These are phyloP conservation scores for Malthinus seriepunctatus DNA, from an alignment of 2,888 invertebrate species.

Conservation along the genomic window DNA sequence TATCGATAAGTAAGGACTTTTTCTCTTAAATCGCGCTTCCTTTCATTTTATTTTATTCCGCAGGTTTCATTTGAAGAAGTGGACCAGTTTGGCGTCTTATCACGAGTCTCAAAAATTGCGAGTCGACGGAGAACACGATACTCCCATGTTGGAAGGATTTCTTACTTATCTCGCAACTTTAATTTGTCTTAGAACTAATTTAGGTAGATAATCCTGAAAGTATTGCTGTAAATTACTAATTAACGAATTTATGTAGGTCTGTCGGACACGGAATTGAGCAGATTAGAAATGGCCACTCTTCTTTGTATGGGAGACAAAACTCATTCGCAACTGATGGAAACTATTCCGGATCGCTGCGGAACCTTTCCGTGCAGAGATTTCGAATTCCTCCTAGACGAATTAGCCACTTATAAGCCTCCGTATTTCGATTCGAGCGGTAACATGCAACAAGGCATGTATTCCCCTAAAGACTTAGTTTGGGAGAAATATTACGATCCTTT, in stretches of 20 bases:
- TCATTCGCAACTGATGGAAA: slow-evolving; percentile 91
- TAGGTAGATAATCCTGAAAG: slow-evolving; percentile 59
- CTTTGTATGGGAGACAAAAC: slow-evolving; percentile 94
- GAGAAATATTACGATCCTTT: slow-evolving; percentile 91
- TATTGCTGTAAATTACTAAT: slow-evolving; percentile 55
- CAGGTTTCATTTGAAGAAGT: slow-evolving; percentile 86
- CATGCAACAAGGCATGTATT: slow-evolving; percentile 83
- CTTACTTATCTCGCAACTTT: slow-evolving; percentile 89
- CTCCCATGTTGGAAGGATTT: slow-evolving; percentile 90
- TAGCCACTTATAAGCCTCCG: slow-evolving; percentile 70
- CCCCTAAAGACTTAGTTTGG: slow-evolving; percentile 87
- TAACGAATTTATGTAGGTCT: slow-evolving; percentile 55
- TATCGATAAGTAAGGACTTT: slow-evolving; percentile 81
- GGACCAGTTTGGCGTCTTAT: slow-evolving; percentile 78
- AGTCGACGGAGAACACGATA: slow-evolving; percentile 80
- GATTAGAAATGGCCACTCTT: slow-evolving; percentile 90
- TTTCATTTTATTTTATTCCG: background rate
- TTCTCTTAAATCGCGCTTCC: background rate
- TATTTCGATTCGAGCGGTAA: slow-evolving; percentile 80
- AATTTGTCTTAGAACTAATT: slow-evolving; percentile 84
- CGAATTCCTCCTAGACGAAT: slow-evolving; percentile 79
- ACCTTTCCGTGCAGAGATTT: slow-evolving; percentile 88
- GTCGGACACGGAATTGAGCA: slow-evolving; percentile 64
- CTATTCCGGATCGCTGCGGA: slow-evolving; percentile 96
- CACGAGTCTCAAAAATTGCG: slow-evolving; percentile 63